Evolutionary conservation across 2,888 invertebrate species (phyloP), one percentile per base, ranked within the genome.

Genomic region (Polyommatus iphigenia): DNA sequence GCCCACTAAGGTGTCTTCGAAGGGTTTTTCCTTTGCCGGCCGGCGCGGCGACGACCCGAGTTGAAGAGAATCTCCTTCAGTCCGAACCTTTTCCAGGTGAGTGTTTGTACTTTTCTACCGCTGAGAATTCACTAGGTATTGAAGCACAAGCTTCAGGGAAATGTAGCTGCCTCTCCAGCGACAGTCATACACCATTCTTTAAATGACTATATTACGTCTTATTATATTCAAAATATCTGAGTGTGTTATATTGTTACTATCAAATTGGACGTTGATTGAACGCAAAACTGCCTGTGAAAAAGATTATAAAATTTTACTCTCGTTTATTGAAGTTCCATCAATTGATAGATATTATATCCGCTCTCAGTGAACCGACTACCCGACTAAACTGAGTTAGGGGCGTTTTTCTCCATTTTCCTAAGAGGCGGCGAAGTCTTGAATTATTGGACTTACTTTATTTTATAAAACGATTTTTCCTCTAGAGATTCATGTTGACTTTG

Each of bases 381-480:
- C 84, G 83, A 86, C 87, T 87, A 92, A 93, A 93, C 91, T 91
- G 91, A 92, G 91, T 93, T 92, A 92, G 88, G 87, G 87, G 86
- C 90, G 88, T 91, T 93, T 92, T 91, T 91, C 91, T 89, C 88
- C 90, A 88, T 91, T 92, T 91, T 91, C 89, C 87, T 88, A 86
- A 90, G 88, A 87, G 90, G 87, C 88, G 87, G 82, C 88, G 90
- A 90, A 91, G 90, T 90, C 91, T 88, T 91, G 92, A 93, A 91
- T 91, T 93, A 92, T 92, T 89, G 88, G 89, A 90, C 86, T 90
- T 89, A 90, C 90, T 93, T 92, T 91, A 91, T 91, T 92, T 91
- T 91, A 90, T 90, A 89, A 91, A 91, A 88, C 88, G 89, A 90
- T 89, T 89, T 88, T 85, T 86, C 86, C 85, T 84, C 85, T 75